Evolutionary conservation across 2,888 invertebrate genomes (phyloP).

Genomic region (Amblyjoppa fuscipennis): DNA sequence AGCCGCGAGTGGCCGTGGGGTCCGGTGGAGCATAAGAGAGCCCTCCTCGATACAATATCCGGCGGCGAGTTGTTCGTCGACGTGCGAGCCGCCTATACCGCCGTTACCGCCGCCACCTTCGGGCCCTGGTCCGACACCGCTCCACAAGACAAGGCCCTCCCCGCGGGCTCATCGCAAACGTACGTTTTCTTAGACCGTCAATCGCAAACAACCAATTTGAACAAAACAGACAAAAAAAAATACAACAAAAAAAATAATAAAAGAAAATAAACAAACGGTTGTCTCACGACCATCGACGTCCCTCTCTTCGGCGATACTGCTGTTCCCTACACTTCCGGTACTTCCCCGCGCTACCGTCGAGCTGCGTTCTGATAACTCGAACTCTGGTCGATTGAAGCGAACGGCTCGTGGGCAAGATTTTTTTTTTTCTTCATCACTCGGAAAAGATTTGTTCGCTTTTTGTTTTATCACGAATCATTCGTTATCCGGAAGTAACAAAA

Average conservation of each 20-base stretch:
- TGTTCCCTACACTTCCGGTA: not conserved
- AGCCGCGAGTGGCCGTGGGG: conserved; percentile 80
- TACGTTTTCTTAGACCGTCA: conserved; percentile 77
- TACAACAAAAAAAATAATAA: not conserved
- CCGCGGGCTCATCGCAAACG: conserved; percentile 81
- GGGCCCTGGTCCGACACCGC: conserved; percentile 79
- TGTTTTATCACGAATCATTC: not conserved
- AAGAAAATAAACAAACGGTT: conserved; percentile 15
- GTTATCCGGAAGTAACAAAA: not conserved
- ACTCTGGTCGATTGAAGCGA: conserved; percentile 36
- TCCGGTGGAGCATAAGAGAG: conserved; percentile 82
- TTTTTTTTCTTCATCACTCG: not conserved
- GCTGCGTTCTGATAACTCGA: conserved; percentile 11
- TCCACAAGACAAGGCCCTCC: conserved; percentile 80
- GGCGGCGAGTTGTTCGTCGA: conserved; percentile 75
- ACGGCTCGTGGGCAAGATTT: not conserved
- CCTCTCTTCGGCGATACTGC: conserved; percentile 11
- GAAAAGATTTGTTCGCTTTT: not conserved
- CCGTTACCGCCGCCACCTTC: conserved; percentile 81
- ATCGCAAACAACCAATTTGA: conserved; percentile 43
- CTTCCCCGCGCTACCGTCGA: not conserved
- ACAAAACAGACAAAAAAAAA: conserved; percentile 48
- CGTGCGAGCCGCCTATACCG: conserved; percentile 78
- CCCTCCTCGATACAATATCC: conserved; percentile 75
- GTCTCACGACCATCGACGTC: not conserved